Evolutionary conservation across 1,140 invertebrate species (phyloP), one percentile per base, ranked within the genome.

Genomic region (Matsumurasca onukii): DNA sequence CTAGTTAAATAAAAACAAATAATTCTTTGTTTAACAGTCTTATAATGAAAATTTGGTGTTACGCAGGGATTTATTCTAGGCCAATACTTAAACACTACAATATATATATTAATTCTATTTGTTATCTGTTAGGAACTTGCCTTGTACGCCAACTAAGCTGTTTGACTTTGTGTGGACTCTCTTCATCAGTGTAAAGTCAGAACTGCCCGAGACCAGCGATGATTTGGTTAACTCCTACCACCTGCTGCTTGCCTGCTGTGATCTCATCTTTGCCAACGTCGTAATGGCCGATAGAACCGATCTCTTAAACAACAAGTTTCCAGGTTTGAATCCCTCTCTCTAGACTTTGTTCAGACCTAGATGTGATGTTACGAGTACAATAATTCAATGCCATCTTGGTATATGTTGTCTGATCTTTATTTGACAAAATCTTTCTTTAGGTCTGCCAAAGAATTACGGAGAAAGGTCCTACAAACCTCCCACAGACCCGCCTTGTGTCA

Each of bases 141-240:
- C 86, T 48, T 94, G 91, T 77, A 89, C 91, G 17, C 84, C 89
- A 61, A 85, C 86, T 34, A 91, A 93, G 77, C 80, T 98, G 15
- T 97, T 95, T 80, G 93, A 95, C 74, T 96, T 98, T 76, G 91
- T 90, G 75, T 98, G 95, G 96, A 94, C 91, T 31, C 79, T 98
- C 30, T 98, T 96, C 82, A 86, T 97, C 24, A 90, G 91, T 80
- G 89, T 95, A n/a, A 98, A 98, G 81, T 91, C 89, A 68, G 88
- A 91, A 74, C 88, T 92, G 75, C 84, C 89, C 52, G 88, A 88
- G 61, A 91, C 94, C 55, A 91, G 91, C 62, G 90, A 95, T 80
- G 95, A 98, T 82, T 82, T 98, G 70, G 95, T 98, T 0, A 96
- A 94, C 78, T 98, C 94, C 55, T 97, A 94, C 77, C 95, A 98